Conservation (phyloP, 2,113 vertebrate genomes). For the Prinia subflava region DNA sequence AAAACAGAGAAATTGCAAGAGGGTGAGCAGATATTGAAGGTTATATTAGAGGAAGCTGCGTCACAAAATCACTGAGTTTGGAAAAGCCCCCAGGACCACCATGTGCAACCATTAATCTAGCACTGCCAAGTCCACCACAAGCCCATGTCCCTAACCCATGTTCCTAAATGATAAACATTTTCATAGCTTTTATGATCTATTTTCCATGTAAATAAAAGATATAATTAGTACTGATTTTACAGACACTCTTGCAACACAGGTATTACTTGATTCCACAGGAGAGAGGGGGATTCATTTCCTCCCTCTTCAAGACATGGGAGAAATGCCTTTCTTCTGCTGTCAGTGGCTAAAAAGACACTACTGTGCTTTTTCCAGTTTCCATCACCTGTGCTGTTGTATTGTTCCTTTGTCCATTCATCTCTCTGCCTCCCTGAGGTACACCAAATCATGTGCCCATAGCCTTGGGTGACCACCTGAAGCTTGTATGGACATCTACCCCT, state of each 20-base stretch:
- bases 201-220: neutral
- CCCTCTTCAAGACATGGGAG: neutral
- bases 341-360: neutral
- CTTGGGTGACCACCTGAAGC: neutral
- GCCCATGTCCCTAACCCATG: neutral
- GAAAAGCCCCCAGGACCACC: neutral
- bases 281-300: neutral
- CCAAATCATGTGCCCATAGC: neutral
- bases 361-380: neutral
- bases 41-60: neutral
- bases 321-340: neutral
- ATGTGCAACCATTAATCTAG: neutral
- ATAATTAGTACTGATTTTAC: neutral
- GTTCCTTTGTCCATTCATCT: neutral
- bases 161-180: neutral
- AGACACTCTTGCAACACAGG: neutral
- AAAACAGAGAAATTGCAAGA: neutral
- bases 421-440: neutral
- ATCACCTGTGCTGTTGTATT: neutral
- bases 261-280: neutral
- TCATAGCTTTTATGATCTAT: neutral
- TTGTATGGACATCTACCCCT: neutral
- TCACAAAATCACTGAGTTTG: neutral
- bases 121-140: neutral
- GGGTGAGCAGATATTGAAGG: neutral